Evolutionary conservation across 2,888 invertebrate species (phyloP).

Genomic region (Stenichneumon culpator): DNA sequence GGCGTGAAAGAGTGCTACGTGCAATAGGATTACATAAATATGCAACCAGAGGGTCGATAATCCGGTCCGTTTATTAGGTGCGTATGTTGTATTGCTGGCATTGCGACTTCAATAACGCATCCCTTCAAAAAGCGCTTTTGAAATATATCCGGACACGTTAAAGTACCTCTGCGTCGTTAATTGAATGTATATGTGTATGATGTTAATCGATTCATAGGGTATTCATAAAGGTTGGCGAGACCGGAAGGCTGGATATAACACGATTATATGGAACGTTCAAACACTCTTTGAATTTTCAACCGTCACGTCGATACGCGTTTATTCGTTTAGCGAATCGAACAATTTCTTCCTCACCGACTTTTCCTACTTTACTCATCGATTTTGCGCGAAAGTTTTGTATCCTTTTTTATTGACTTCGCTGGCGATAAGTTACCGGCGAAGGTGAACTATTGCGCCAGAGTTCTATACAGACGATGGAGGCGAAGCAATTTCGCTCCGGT

Average conservation of each 20-base stretch:
- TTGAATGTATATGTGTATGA: background rate
- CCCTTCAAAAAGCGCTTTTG: background rate
- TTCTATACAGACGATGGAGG: conserved; percentile 25
- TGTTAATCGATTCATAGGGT: background rate
- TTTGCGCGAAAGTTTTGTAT: background rate
- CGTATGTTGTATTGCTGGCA: conserved; percentile 3
- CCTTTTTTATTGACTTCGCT: conserved; percentile 3
- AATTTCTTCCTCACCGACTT: conserved; percentile 1
- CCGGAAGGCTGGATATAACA: background rate
- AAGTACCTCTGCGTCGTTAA: conserved; percentile 24
- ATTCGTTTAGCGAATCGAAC: background rate
- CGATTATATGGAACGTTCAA: background rate
- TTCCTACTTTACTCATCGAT: background rate
- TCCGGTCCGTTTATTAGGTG: background rate
- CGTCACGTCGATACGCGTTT: background rate
- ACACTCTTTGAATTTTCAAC: background rate
- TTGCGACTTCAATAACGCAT: conserved; percentile 25
- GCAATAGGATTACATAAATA: conserved; percentile 7
- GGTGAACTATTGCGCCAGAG: conserved; percentile 21
- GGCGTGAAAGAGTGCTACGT: background rate
- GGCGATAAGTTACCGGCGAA: conserved; percentile 66
- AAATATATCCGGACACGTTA: conserved; percentile 6
- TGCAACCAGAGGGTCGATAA: background rate
- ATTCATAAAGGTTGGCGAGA: background rate
- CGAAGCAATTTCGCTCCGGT: conserved; percentile 32